phyloP scores from a whole-genome alignment of 1,140 invertebrate genomes.

The Limonius californicus region DNA sequence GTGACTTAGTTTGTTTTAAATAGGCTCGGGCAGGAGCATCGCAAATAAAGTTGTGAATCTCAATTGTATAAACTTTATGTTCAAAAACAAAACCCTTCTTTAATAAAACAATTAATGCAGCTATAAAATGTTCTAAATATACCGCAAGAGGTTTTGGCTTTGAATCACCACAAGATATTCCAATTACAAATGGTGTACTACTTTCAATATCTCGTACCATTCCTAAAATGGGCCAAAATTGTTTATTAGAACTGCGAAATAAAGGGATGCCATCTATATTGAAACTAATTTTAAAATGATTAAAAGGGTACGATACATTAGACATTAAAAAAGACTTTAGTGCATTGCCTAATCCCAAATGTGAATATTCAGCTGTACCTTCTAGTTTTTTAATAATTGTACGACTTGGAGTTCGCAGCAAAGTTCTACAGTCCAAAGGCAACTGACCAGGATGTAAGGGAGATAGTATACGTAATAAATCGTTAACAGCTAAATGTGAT shows the following conservation, averaged over 20 bases:
- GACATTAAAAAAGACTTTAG: too few species aligned
- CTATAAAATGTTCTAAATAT: slow-evolving; percentile 25
- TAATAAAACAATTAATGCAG: slow-evolving; percentile 14
- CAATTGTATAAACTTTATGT: slow-evolving; percentile 14
- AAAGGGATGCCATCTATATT: slow-evolving; percentile 27
- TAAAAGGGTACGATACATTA: too few species aligned
- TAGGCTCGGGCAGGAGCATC: slow-evolving; percentile 9
- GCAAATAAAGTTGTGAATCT: slow-evolving; percentile 18
- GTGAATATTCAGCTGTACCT: too few species aligned
- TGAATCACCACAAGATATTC: slow-evolving; percentile 20
- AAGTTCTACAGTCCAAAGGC: too few species aligned
- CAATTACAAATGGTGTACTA: slow-evolving; percentile 22
- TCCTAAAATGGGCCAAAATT: slow-evolving; percentile 27
- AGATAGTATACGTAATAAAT: too few species aligned
- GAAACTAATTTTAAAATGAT: slow-evolving; percentile 13
- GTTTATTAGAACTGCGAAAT: slow-evolving; percentile 17
- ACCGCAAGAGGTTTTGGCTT: slow-evolving; percentile 21
- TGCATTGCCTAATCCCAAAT: too few species aligned
- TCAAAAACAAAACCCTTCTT: slow-evolving; percentile 17
- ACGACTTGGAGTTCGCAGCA: too few species aligned
- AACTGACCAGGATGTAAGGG: too few species aligned
- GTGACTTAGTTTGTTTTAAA: slow-evolving; percentile 11
- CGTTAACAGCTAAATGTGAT: too few species aligned
- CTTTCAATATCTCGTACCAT: slow-evolving; percentile 18
- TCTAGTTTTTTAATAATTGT: too few species aligned